phyloP scores from a whole-genome alignment of 2,113 vertebrate genomes.

The Ploceus nigricollis region DNA sequence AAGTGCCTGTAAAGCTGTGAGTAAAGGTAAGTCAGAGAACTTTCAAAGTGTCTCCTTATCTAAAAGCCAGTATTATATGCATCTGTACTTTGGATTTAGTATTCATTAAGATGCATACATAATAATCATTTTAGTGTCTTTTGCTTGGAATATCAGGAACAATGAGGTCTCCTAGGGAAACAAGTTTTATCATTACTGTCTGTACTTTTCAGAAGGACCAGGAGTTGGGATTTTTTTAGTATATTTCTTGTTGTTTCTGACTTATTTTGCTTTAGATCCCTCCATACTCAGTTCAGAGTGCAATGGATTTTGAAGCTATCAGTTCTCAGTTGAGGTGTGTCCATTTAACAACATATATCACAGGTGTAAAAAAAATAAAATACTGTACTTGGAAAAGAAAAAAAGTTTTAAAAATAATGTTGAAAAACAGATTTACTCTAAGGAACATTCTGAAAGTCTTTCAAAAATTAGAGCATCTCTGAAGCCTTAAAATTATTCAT shows the following conservation, averaged over 20 bases:
- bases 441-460: neutral
- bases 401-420: neutral
- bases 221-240: accelerated
- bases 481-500: neutral
- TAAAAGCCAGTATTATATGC: accelerated
- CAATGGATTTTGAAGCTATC: accelerated
- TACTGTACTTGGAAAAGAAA: neutral
- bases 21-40: neutral
- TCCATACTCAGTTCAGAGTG: neutral
- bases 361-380: neutral
- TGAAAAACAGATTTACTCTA: neutral
- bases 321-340: neutral
- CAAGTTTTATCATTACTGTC: neutral
- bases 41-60: neutral
- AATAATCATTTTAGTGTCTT: neutral
- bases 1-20: accelerated
- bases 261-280: neutral
- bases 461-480: neutral
- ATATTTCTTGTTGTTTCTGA: neutral
- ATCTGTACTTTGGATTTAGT: neutral
- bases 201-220: accelerated
- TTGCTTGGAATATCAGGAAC: neutral
- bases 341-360: accelerated
- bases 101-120: accelerated
- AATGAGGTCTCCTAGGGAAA: neutral